Evolutionary conservation across 1,140 invertebrate species (phyloP), one percentile per base, ranked within the genome.

Genomic region (Schlechtendalia chinensis): DNA sequence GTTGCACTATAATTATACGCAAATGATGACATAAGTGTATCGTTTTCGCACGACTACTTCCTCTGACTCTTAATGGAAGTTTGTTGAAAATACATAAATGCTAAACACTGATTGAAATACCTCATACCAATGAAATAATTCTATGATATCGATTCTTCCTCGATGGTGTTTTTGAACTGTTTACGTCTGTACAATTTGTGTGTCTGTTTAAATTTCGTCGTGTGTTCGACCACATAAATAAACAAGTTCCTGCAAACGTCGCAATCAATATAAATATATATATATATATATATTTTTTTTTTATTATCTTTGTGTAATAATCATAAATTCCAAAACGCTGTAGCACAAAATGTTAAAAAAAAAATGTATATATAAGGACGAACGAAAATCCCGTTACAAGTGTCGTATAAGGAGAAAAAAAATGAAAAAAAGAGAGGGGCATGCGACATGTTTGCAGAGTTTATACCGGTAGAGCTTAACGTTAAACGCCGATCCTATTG

Each of bases 401-500:
- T 50, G 67, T 53, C n/a, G 22, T 72, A 14, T 50, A 47, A 69
- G 22, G 22, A 50, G 16, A 24, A 69, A 69, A n/a, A 27, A 72
- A 45, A 12, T 22, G 32, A 45, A 27, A 22, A 27, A 10, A 24
- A 1, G 8, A 27, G 47, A 24, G 22, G n/a, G 47, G 45, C 14
- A 39, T 39, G 6, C 16, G 16, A n/a, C n/a, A n/a, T n/a, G n/a
- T n/a, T n/a, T n/a, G n/a, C n/a, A n/a, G n/a, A n/a, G n/a, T n/a
- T n/a, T 45, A 67, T 19, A 24, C 45, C 45, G 67, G 16, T 50
- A 24, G 45, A 50, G 69, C 69, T 72, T 72, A 54, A 72, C 24
- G 17, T 72, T 54, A 72, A 72, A 54, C 69, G 50, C 67, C 53
- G 53, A 71, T 71, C 45, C 67, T 24, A 17, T 27, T 71, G 67